Evolutionary conservation across 2,113 vertebrate species (phyloP).

Genomic region (Rhagologus leucostigma): DNA sequence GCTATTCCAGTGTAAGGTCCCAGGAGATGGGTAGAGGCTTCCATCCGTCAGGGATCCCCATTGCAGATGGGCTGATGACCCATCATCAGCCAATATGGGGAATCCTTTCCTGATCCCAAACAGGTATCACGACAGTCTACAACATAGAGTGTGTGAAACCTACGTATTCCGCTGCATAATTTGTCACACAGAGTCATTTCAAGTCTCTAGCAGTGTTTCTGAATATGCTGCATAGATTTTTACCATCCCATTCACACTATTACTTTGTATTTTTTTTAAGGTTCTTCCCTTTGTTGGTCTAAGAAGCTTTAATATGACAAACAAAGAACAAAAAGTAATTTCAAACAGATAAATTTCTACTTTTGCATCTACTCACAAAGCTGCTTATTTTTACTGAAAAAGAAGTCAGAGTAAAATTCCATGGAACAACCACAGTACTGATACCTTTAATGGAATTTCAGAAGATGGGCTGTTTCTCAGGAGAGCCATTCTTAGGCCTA

Average conservation of each 20-base stretch:
- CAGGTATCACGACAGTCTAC: background rate
- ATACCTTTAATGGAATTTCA: background rate
- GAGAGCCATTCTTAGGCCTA: background rate
- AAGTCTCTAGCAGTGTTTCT: background rate
- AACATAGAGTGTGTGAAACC: background rate
- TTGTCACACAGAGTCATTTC: background rate
- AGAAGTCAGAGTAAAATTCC: background rate
- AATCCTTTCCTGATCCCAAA: background rate
- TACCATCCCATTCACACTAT: background rate
- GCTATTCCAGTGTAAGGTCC: background rate
- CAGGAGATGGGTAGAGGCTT: background rate
- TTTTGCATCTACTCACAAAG: slow-evolving; percentile 6
- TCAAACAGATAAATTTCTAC: background rate
- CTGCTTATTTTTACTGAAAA: background rate
- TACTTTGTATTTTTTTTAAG: slow-evolving; percentile 18
- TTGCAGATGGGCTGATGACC: background rate
- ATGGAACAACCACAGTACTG: background rate
- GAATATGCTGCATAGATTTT: background rate
- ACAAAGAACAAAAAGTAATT: background rate
- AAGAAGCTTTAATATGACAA: background rate
- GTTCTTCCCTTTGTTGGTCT: slow-evolving; percentile 1
- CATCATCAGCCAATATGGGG: background rate
- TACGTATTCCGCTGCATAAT: background rate
- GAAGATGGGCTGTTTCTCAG: background rate
- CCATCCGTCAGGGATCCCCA: background rate